These are phyloP conservation scores for Teleopsis dalmanni DNA, from an alignment of 1,140 invertebrate genomes.

Conservation along the genomic window DNA sequence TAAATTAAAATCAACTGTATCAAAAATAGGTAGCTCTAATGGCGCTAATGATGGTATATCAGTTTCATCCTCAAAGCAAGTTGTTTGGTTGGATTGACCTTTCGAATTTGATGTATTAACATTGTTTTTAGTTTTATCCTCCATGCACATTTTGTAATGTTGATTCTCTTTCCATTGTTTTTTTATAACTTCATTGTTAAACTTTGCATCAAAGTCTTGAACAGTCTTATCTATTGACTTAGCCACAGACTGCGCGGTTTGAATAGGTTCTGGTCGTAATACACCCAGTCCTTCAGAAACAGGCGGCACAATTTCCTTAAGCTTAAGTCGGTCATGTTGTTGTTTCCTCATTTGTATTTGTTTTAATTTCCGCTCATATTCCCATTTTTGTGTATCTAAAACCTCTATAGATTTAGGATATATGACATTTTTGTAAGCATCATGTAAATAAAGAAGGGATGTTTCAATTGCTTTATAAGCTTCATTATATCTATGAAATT, in stretches of 20 bases:
- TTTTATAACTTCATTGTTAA: slow-evolving; percentile 12
- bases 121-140: not conserved
- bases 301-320: slow-evolving; percentile 32
- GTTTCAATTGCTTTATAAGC: slow-evolving; percentile 36
- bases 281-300: slow-evolving; percentile 5
- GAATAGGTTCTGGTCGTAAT: slow-evolving; percentile 19
- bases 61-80: not conserved
- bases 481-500: slow-evolving; percentile 36
- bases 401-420: slow-evolving; percentile 31
- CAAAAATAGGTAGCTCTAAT: slow-evolving; percentile 34
- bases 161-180: not conserved
- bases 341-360: slow-evolving; percentile 37
- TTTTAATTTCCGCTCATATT: slow-evolving; percentile 30
- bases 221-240: slow-evolving; percentile 40
- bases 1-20: slow-evolving; percentile 28
- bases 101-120: not conserved
- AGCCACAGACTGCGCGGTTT: slow-evolving; percentile 31
- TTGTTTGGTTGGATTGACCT: not conserved
- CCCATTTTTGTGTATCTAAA: slow-evolving; percentile 28
- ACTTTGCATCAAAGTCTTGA: slow-evolving; percentile 37
- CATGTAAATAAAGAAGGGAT: slow-evolving; percentile 31
- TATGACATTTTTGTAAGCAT: slow-evolving; percentile 32
- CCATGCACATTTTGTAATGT: not conserved
- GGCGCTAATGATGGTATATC: slow-evolving; percentile 24
- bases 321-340: slow-evolving; percentile 29